Conservation (phyloP, 2,888 invertebrate genomes). For the Schrankia costaestrigalis region DNA sequence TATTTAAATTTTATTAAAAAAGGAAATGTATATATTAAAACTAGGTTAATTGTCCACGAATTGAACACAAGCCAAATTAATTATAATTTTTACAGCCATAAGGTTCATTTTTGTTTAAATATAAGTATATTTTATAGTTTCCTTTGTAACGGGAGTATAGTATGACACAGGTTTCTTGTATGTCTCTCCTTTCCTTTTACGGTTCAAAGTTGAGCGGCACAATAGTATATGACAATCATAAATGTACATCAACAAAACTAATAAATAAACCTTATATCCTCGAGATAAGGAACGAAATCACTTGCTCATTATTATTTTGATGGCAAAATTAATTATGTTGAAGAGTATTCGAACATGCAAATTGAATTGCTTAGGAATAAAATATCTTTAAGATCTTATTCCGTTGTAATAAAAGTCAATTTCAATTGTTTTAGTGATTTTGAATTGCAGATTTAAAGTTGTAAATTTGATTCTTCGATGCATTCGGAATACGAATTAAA, state of each 20-base stretch:
- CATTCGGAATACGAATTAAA: slow-evolving; percentile 50
- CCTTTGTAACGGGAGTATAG: slow-evolving; percentile 38
- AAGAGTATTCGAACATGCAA: slow-evolving; percentile 21
- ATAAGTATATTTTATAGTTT: slow-evolving; percentile 12
- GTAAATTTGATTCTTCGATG: slow-evolving; percentile 42
- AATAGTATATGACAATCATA: slow-evolving; percentile 34
- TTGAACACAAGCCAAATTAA: slow-evolving; percentile 3
- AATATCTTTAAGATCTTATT: slow-evolving; percentile 7
- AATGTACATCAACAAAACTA: slow-evolving; percentile 12
- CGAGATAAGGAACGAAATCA: slow-evolving; percentile 21
- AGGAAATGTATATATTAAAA: neutral
- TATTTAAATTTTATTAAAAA: neutral
- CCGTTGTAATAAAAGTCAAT: slow-evolving; percentile 11
- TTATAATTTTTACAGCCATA: slow-evolving; percentile 5
- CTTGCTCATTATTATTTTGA: slow-evolving; percentile 13
- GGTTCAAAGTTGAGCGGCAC: slow-evolving; percentile 56
- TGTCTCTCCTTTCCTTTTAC: slow-evolving; percentile 42
- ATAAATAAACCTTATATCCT: slow-evolving; percentile 16
- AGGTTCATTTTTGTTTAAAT: slow-evolving; percentile 4
- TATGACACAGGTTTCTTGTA: slow-evolving; percentile 32
- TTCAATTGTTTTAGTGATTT: slow-evolving; percentile 9
- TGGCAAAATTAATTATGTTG: slow-evolving; percentile 21
- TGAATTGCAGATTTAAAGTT: slow-evolving; percentile 24
- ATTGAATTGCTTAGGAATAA: slow-evolving; percentile 3
- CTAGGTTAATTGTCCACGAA: slow-evolving; percentile 13